phyloP scores from a whole-genome alignment of 2,797 vertebrate genomes.

The Benthosema pterotum region DNA sequence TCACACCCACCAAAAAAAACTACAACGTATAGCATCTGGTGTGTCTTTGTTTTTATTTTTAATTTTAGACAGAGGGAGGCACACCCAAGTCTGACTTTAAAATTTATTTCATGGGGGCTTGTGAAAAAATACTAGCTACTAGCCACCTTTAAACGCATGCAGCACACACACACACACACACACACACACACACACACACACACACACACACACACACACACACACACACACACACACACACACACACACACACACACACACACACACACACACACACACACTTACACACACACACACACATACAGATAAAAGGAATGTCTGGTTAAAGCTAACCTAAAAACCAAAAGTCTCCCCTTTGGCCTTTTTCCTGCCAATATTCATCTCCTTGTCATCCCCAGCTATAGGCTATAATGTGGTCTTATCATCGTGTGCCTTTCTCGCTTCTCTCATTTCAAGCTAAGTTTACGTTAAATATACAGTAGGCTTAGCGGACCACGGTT shows the following conservation, averaged over 20 bases:
- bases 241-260: constrained; percentile 15
- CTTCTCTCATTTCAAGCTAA: constrained; percentile 75
- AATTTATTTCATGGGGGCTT: neutral
- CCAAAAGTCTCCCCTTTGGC: constrained; percentile 71
- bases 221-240: neutral
- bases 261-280: constrained; percentile 14
- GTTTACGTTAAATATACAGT: constrained; percentile 81
- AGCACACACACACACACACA: constrained; percentile 15
- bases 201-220: neutral
- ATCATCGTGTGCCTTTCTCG: constrained; percentile 86
- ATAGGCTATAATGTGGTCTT: constrained; percentile 72
- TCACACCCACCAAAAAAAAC: constrained; percentile 51
- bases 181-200: neutral
- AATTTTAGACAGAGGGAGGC: constrained; percentile 18
- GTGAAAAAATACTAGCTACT: constrained; percentile 5
- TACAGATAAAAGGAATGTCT: constrained; percentile 16
- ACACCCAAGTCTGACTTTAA: constrained; percentile 8
- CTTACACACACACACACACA: neutral
- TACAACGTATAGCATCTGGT: no score
- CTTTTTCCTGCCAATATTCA: constrained; percentile 5
- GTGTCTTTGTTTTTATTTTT: constrained; percentile 23
- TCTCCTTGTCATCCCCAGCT: constrained; percentile 70
- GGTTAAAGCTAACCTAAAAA: constrained; percentile 72
- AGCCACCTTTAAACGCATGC: constrained; percentile 1
- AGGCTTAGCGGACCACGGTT: constrained; percentile 62